Conservation (phyloP, 2,113 vertebrate genomes). For the Microcebus jonahi region DNA sequence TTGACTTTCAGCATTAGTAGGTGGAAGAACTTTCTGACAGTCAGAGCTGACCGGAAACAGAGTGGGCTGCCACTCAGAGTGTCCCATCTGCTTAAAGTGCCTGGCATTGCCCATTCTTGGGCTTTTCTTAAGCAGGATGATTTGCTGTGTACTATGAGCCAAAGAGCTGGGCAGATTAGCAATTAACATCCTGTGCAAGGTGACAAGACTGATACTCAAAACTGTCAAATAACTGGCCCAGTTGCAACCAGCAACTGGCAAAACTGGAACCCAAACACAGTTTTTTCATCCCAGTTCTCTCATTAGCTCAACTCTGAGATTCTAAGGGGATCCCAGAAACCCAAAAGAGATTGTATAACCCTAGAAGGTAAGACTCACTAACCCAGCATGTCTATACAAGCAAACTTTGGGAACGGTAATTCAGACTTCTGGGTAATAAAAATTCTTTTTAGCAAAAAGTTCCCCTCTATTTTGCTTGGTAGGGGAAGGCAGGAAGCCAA, state of each 20-base stretch:
- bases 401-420: background rate
- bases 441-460: background rate
- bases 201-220: background rate
- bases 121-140: background rate
- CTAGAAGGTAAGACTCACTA: background rate
- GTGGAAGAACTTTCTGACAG: background rate
- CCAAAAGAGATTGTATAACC: background rate
- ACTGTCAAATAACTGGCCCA: background rate
- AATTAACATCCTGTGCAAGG: background rate
- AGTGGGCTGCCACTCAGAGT: background rate
- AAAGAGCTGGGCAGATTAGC: too few relatives aligned
- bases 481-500: too few relatives aligned
- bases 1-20: fast-evolving
- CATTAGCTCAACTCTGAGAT: background rate
- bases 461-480: background rate
- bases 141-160: background rate
- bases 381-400: background rate
- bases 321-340: background rate
- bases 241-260: background rate
- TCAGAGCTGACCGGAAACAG: background rate
- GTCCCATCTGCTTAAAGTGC: background rate
- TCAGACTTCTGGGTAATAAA: background rate
- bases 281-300: background rate
- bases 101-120: too few relatives aligned
- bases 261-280: background rate